Evolutionary conservation across 2,888 invertebrate genomes (phyloP).

Genomic region (Drosophila pseudotalamancana): DNA sequence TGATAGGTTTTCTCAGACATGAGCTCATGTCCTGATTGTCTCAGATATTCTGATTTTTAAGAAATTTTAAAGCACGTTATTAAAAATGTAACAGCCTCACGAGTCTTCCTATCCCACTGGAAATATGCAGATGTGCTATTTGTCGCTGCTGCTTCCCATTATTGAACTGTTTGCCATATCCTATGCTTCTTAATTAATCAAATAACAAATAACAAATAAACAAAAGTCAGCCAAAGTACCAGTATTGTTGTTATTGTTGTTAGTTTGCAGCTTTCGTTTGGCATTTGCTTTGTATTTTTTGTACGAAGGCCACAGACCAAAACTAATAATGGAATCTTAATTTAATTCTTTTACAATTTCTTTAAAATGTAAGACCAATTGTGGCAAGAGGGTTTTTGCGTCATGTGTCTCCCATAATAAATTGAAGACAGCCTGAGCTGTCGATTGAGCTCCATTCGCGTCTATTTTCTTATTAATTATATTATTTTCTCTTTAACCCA

Average conservation of each 20-base stretch:
- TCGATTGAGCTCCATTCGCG: constrained; percentile 33
- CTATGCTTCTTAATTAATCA: no score
- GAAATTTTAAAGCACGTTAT: constrained; percentile 57
- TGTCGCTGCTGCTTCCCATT: constrained; percentile 55
- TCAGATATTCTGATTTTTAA: constrained; percentile 48
- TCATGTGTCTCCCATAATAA: constrained; percentile 44
- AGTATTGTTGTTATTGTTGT: constrained; percentile 26
- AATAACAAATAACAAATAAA: constrained; percentile 72
- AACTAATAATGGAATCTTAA: constrained; percentile 58
- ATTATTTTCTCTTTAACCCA: no score
- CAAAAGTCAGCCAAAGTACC: constrained; percentile 55
- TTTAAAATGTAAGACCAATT: constrained; percentile 36
- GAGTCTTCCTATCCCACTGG: constrained; percentile 36
- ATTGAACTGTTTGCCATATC: constrained; percentile 51
- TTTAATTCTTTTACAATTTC: constrained; percentile 62
- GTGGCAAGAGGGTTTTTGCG: constrained; percentile 21
- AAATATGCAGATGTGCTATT: constrained; percentile 35
- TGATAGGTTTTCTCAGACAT: not conserved
- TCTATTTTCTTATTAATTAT: no score
- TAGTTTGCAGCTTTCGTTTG: constrained; percentile 54
- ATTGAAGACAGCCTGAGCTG: constrained; percentile 47
- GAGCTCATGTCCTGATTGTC: constrained; percentile 23
- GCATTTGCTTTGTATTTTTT: constrained; percentile 30
- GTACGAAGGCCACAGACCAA: constrained; percentile 33
- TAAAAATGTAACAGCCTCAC: constrained; percentile 1